Evolutionary conservation across 2,888 invertebrate genomes (phyloP), one percentile per base, ranked within the genome.

Genomic region (Nemoura dubitans): DNA sequence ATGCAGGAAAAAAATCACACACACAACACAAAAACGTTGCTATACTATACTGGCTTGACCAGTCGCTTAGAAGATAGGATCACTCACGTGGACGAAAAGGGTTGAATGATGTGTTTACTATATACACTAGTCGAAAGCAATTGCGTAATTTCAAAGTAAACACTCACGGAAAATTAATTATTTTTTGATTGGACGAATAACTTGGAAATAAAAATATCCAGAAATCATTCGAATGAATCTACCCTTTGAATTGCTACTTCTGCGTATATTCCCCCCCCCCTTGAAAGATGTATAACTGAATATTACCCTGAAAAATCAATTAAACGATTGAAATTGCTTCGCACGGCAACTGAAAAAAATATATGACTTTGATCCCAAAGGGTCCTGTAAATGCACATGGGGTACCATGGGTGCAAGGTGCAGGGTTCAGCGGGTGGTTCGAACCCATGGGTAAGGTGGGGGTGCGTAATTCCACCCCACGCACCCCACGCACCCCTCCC

Each of bases 1-100:
- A 59, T 29, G 30, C 81, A 28, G 28, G 30, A 30, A 81, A 81
- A 81, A 30, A 81, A 25, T 81, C 28, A 28, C 81, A 81, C 81
- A 81, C 29, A 29, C 30, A 10, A 81, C 81, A 81, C 16, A 16
- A 21, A 10, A 59, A 59, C 10, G 21, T 7, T 16, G 21, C 59
- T 21, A 14, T 21, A n/a, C n/a, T n/a, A n/a, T n/a, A n/a, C 2
- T 59, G 59, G 59, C 59, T 59, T 59, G 59, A 59, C 59, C 21
- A 59, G 59, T 59, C 59, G 21, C 6, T 59, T 21, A 59, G 59
- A 21, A 59, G 59, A 59, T 59, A 59, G 59, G 21, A 59, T 7
- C 59, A 21, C 14, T 59, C 59, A 59, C 59, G 21, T 59, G 16
- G 36, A 6, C 36, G 36, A 36, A 36, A 36, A 3, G 36, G 10